Evolutionary conservation across 2,888 invertebrate genomes (phyloP).

Genomic region (Apocheima hispidaria): DNA sequence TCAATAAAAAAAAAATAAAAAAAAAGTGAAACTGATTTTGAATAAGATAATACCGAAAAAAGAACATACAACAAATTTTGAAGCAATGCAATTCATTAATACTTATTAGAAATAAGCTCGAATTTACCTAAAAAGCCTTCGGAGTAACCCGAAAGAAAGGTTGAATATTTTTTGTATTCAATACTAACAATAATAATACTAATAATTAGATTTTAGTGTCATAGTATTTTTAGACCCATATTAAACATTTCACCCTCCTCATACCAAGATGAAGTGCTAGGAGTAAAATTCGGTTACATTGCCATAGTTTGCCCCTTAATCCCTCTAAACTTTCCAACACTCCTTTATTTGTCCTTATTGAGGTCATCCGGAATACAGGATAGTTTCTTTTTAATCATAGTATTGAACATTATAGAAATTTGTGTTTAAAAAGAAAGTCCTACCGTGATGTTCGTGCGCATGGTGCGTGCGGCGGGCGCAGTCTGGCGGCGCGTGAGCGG

Average conservation of each 20-base stretch:
- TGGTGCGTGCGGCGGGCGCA: slow-evolving; percentile 69
- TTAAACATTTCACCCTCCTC: no score
- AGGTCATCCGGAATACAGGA: not conserved
- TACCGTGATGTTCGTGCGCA: slow-evolving; percentile 81
- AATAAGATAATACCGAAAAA: not conserved
- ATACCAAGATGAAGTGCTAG: not conserved
- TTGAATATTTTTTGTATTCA: not conserved
- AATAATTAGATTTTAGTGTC: no score
- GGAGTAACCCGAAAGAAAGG: not conserved
- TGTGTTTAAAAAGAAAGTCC: no score
- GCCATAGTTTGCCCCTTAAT: not conserved
- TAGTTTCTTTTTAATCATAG: not conserved
- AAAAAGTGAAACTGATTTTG: not conserved
- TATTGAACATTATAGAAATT: no score
- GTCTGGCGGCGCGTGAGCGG: slow-evolving; percentile 84
- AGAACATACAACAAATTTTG: not conserved
- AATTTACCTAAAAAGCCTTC: not conserved
- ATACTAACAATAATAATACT: not conserved
- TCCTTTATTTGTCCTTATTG: not conserved
- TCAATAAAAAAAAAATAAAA: no score
- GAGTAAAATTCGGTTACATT: not conserved
- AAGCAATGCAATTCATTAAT: not conserved
- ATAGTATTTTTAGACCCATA: not conserved
- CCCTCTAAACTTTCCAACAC: not conserved
- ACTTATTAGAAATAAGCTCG: not conserved